phyloP scores from a whole-genome alignment of 92 coral and sea anemone genomes.

The Epizoanthus scotinus region DNA sequence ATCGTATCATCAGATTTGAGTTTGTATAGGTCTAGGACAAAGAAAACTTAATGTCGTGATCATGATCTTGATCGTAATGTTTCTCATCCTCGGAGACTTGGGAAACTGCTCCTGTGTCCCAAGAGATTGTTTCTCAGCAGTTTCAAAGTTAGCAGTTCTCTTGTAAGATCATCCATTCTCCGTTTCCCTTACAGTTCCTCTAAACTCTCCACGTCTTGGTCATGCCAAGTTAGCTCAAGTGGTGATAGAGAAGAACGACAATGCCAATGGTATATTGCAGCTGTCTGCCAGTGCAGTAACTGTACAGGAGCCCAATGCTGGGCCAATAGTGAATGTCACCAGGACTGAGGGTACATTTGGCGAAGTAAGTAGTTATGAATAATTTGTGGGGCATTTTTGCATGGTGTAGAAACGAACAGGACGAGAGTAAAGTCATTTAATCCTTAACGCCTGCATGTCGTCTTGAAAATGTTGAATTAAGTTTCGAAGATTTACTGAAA shows the following conservation, averaged over 20 bases:
- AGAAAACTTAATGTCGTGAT: too few relatives aligned
- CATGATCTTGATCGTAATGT: too few relatives aligned
- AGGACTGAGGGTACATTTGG: constrained; percentile 91
- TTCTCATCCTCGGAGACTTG: too few relatives aligned
- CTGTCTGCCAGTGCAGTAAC: constrained; percentile 75
- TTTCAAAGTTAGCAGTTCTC: background rate
- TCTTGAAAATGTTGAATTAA: too few relatives aligned
- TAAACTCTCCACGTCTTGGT: constrained; percentile 87
- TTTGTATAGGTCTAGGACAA: too few relatives aligned
- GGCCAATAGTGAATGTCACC: constrained; percentile 72
- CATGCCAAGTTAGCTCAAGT: constrained; percentile 59
- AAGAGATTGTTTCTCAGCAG: background rate
- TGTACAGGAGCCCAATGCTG: constrained; percentile 75
- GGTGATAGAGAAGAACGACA: constrained; percentile 79
- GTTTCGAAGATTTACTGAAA: too few relatives aligned
- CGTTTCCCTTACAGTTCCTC: constrained; percentile 54
- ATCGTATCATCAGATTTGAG: too few relatives aligned
- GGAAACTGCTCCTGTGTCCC: too few relatives aligned
- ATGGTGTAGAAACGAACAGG: too few relatives aligned
- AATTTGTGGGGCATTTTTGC: too few relatives aligned
- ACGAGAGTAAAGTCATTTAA: too few relatives aligned
- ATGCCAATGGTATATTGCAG: constrained; percentile 89
- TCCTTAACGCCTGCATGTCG: too few relatives aligned
- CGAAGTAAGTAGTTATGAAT: constrained; percentile 55
- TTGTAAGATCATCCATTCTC: background rate